Evolutionary conservation across 2,113 vertebrate species (phyloP).

Genomic region (Eudyptes chrysolophus): DNA sequence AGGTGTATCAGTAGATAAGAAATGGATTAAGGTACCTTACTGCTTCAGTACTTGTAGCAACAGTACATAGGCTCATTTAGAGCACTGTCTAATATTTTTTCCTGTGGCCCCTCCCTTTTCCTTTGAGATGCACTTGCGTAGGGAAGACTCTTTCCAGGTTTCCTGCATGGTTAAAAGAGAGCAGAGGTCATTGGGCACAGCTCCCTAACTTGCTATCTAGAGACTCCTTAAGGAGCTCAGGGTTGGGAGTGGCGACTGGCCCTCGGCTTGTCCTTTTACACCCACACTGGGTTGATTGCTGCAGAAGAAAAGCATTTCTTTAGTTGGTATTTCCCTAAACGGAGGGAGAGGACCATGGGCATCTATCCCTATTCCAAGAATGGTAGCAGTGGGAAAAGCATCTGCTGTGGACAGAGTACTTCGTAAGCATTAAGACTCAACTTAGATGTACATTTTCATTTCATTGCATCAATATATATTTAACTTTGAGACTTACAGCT

Average conservation of each 20-base stretch:
- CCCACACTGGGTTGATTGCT: rapidly evolving
- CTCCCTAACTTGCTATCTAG: rapidly evolving
- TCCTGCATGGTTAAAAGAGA: neutral
- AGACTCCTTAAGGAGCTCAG: neutral
- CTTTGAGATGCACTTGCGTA: neutral
- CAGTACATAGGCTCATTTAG: neutral
- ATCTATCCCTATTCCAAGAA: neutral
- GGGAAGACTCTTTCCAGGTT: neutral
- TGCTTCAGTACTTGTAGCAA: neutral
- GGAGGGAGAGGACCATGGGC: rapidly evolving
- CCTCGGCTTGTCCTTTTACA: neutral
- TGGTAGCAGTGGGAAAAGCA: neutral
- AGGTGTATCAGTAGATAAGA: neutral
- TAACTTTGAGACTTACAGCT: neutral
- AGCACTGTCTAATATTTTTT: neutral
- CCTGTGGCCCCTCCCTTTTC: rapidly evolving
- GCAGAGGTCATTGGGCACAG: no score
- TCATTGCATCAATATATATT: neutral
- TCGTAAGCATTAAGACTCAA: rapidly evolving
- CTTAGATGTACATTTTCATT: neutral
- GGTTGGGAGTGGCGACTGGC: rapidly evolving
- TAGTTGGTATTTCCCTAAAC: neutral
- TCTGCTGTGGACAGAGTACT: neutral
- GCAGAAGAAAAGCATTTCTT: neutral
- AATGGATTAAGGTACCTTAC: neutral